Conservation (phyloP, 1,140 invertebrate genomes). For the Drosophila repletoides region DNA sequence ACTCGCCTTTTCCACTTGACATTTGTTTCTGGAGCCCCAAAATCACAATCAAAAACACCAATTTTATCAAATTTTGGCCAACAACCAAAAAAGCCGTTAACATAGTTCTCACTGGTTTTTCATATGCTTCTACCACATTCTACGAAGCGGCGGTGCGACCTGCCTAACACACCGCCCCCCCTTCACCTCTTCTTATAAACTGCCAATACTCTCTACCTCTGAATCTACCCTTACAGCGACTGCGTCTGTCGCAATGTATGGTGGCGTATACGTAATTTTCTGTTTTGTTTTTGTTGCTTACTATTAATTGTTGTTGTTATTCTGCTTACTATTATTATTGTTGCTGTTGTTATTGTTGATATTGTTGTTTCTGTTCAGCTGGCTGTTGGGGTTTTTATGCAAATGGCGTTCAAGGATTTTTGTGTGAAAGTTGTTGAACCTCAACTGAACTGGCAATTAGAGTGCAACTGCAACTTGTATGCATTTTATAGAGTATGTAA, state of each 20-base stretch:
- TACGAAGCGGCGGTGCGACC: slow-evolving; percentile 28
- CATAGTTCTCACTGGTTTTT: slow-evolving; percentile 21
- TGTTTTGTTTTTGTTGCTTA: slow-evolving; percentile 53
- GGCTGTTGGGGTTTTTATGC: slow-evolving; percentile 60
- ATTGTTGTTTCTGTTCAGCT: slow-evolving; percentile 36
- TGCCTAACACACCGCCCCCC: neutral
- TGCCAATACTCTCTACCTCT: slow-evolving; percentile 5
- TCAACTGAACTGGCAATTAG: slow-evolving; percentile 73
- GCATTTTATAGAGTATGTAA: slow-evolving; percentile 33
- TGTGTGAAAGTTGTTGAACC: slow-evolving; percentile 82
- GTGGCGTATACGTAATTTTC: slow-evolving; percentile 77
- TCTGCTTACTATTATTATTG: slow-evolving; percentile 29
- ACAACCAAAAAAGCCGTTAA: slow-evolving; percentile 36
- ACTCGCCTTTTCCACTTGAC: slow-evolving; percentile 60
- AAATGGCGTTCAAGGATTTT: slow-evolving; percentile 82
- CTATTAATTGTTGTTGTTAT: slow-evolving; percentile 16
- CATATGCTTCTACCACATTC: slow-evolving; percentile 44
- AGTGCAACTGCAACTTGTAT: slow-evolving; percentile 55
- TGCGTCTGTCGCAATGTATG: slow-evolving; percentile 56
- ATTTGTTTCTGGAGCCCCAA: slow-evolving; percentile 38
- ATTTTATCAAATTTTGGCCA: slow-evolving; percentile 33
- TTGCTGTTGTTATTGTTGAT: slow-evolving; percentile 42
- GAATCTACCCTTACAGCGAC: slow-evolving; percentile 13
- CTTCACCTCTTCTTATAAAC: neutral
- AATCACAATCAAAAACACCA: slow-evolving; percentile 24